Evolutionary conservation across 37 sponge, comb jelly and placozoan genomes (phyloP).

Genomic region (Diacarnus erythraeanus): DNA sequence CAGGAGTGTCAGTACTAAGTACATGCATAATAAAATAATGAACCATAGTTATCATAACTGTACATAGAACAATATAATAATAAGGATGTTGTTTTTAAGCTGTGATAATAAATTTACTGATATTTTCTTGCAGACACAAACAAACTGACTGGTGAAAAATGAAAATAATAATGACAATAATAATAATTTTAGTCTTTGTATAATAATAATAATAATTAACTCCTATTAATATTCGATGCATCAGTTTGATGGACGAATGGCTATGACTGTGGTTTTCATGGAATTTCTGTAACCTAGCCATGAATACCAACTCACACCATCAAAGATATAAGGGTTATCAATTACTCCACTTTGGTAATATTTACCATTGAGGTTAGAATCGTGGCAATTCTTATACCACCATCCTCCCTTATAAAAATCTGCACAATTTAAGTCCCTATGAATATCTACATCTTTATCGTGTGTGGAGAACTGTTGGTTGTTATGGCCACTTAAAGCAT

Average conservation of each 20-base stretch:
- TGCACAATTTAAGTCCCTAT: constrained; percentile 32
- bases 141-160: too few species aligned
- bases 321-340: background rate
- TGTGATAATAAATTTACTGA: too few species aligned
- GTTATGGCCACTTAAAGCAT: constrained; percentile 40
- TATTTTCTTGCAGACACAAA: too few species aligned
- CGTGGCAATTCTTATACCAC: constrained; percentile 51
- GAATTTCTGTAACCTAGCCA: constrained; percentile 1
- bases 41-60: too few species aligned
- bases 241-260: constrained; percentile 28
- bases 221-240: background rate
- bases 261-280: constrained; percentile 42
- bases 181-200: background rate
- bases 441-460: constrained; percentile 53
- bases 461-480: constrained; percentile 39
- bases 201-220: constrained; percentile 2
- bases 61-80: too few species aligned
- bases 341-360: background rate
- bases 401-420: constrained; percentile 18
- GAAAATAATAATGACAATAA: background rate
- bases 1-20: too few species aligned
- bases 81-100: too few species aligned
- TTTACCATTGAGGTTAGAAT: constrained; percentile 52
- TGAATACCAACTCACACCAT: constrained; percentile 49
- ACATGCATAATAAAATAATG: too few species aligned